Evolutionary conservation across 2,797 vertebrate species (phyloP).

Genomic region (Tadarida brasiliensis): DNA sequence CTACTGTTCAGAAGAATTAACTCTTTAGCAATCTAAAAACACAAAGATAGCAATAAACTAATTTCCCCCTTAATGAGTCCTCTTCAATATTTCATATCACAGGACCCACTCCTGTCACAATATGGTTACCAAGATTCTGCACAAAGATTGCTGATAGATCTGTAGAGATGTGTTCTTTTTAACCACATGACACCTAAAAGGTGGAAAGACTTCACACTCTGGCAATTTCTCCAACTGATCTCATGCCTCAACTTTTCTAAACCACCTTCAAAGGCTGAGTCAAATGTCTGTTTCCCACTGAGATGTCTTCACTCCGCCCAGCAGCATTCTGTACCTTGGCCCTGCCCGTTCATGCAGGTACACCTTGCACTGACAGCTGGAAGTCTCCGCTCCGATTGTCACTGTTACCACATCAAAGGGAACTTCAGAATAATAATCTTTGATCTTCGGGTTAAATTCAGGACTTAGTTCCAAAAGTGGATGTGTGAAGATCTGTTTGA

Average conservation of each 20-base stretch:
- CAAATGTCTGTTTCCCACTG: not conserved
- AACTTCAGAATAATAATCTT: slow-evolving; percentile 94
- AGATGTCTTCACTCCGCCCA: not conserved
- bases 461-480: slow-evolving; percentile 93
- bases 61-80: not conserved
- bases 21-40: not conserved
- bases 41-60: not conserved
- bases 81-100: not conserved
- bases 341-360: slow-evolving; percentile 92
- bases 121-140: not conserved
- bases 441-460: slow-evolving; percentile 92
- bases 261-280: not conserved
- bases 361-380: slow-evolving; percentile 89
- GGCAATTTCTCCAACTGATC: not conserved
- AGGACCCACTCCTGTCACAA: not conserved
- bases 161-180: not conserved
- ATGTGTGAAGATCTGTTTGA: slow-evolving; percentile 93
- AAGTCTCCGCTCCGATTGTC: slow-evolving; percentile 91
- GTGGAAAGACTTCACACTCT: not conserved
- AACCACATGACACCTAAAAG: not conserved
- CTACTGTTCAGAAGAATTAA: not conserved
- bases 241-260: not conserved
- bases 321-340: slow-evolving; percentile 89
- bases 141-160: not conserved
- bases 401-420: slow-evolving; percentile 94